These are phyloP conservation scores for Chromobotia macracanthus DNA, from an alignment of 2,797 vertebrate species.

Conservation along the genomic window DNA sequence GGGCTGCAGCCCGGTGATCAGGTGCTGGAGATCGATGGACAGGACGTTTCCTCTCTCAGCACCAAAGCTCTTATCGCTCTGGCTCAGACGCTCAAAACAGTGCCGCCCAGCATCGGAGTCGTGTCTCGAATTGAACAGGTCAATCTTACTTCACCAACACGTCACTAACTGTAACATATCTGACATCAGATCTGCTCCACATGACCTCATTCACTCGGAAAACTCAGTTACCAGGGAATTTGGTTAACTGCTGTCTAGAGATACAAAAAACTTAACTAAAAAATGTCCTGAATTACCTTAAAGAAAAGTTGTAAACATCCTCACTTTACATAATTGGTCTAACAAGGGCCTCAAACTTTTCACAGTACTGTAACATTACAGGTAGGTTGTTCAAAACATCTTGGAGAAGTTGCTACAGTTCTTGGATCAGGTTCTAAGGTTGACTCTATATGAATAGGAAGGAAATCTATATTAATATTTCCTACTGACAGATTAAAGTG, in stretches of 20 bases:
- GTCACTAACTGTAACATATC: too few relatives aligned
- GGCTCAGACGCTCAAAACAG: conserved; percentile 83
- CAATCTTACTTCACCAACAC: not conserved
- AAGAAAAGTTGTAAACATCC: too few relatives aligned
- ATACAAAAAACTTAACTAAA: not conserved
- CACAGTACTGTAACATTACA: too few relatives aligned
- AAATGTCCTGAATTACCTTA: not conserved
- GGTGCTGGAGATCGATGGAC: conserved; percentile 94
- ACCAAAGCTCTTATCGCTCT: conserved; percentile 80
- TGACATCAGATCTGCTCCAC: not conserved
- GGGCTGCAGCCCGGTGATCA: conserved; percentile 92
- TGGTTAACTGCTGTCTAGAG: not conserved
- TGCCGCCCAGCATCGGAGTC: conserved; percentile 95
- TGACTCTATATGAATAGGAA: too few relatives aligned
- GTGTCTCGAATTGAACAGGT: conserved; percentile 85
- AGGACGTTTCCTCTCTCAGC: conserved; percentile 87
- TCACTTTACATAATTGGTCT: too few relatives aligned
- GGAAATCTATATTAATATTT: too few relatives aligned
- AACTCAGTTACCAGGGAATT: not conserved
- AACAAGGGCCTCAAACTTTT: too few relatives aligned
- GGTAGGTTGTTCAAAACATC: too few relatives aligned
- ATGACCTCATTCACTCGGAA: not conserved
- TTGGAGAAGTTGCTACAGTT: too few relatives aligned
- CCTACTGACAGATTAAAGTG: too few relatives aligned
- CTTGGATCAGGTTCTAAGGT: too few relatives aligned